These are phyloP conservation scores for Nestor notabilis DNA, from an alignment of 2,113 vertebrate species.

Conservation along the genomic window DNA sequence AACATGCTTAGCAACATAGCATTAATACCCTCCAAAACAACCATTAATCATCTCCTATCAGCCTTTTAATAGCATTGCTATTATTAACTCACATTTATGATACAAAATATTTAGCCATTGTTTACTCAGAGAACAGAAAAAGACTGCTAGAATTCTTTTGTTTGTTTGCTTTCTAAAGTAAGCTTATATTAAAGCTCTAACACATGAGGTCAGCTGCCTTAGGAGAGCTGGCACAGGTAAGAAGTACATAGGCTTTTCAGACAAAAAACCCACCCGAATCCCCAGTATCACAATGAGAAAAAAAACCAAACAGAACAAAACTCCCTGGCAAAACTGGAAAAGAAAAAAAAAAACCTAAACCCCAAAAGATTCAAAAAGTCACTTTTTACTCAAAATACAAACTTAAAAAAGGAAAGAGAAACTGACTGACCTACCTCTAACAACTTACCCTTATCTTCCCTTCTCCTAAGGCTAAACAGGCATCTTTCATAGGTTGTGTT, in stretches of 20 bases:
- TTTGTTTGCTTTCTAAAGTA: neutral
- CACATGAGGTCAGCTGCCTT: neutral
- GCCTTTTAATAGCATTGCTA: neutral
- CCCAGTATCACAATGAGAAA: neutral
- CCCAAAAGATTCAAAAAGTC: neutral
- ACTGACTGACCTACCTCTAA: accelerated
- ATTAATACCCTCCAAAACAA: neutral
- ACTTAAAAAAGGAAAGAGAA: accelerated
- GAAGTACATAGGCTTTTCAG: neutral
- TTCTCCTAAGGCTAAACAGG: accelerated
- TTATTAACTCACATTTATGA: neutral
- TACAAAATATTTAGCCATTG: accelerated
- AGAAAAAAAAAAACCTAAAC: neutral
- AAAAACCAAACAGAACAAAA: neutral
- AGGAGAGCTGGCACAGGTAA: neutral
- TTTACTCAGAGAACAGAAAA: neutral
- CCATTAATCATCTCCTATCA: neutral
- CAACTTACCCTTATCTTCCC: accelerated
- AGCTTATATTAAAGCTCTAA: neutral
- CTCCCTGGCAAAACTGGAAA: neutral
- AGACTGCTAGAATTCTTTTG: neutral
- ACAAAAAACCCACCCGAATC: neutral
- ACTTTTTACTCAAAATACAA: neutral
- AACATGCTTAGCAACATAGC: neutral
- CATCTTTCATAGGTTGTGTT: neutral